These are phyloP conservation scores for Drosophila lacertosa DNA, from an alignment of 1,140 invertebrate genomes.

Conservation along the genomic window DNA sequence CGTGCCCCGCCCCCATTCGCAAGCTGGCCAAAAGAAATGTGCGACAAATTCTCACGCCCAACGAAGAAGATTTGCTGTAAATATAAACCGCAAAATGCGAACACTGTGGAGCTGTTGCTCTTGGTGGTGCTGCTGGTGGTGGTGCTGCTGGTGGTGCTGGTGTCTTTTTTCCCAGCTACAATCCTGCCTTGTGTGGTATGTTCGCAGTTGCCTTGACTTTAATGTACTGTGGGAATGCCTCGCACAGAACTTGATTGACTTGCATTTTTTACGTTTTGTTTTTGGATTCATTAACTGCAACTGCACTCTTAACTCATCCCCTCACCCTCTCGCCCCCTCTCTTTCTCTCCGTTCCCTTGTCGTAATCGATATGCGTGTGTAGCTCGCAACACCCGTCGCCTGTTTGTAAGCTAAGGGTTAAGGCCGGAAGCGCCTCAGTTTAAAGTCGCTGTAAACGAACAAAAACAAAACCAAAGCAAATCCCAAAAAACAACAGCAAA, in stretches of 20 bases:
- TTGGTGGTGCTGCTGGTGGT: neutral
- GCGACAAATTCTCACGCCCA: constrained; percentile 61
- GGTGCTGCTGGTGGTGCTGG: constrained; percentile 1
- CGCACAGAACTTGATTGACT: constrained; percentile 69
- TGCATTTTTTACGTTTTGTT: constrained; percentile 32
- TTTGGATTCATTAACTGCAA: constrained; percentile 55
- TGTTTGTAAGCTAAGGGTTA: constrained; percentile 39
- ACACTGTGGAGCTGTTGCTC: constrained; percentile 35
- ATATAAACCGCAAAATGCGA: constrained; percentile 72
- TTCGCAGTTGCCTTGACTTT: constrained; percentile 38
- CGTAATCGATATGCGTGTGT: constrained; percentile 80
- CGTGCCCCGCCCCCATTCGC: neutral
- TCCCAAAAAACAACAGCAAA: constrained; percentile 2
- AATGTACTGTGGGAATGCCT: constrained; percentile 71
- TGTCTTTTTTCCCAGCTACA: constrained; percentile 39
- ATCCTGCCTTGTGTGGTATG: constrained; percentile 32
- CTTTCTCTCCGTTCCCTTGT: constrained; percentile 2
- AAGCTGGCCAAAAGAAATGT: neutral
- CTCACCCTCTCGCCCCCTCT: constrained; percentile 1
- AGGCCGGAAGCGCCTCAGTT: constrained; percentile 64
- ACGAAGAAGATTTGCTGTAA: constrained; percentile 1
- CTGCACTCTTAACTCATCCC: too few species aligned
- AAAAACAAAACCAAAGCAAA: constrained; percentile 1
- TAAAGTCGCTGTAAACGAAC: constrained; percentile 47
- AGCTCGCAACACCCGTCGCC: constrained; percentile 46